phyloP scores from a whole-genome alignment of 2,888 invertebrate genomes.

The Acrobasis suavella region DNA sequence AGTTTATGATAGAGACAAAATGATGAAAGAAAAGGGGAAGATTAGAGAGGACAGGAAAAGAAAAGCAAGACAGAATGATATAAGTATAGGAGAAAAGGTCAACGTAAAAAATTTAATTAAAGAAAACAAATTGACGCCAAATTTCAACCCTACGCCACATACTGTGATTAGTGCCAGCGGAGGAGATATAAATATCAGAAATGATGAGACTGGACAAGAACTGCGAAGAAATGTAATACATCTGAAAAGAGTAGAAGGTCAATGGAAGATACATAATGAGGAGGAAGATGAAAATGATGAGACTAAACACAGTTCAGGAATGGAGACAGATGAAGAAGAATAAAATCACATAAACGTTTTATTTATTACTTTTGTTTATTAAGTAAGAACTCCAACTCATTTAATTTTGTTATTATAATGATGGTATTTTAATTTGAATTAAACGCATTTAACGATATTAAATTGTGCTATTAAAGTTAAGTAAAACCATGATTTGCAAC shows the following conservation, averaged over 20 bases:
- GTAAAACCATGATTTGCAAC: no score
- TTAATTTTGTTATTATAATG: no score
- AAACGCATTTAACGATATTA: no score
- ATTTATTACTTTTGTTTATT: no score
- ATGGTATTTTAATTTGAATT: no score
- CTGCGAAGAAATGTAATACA: constrained; percentile 33
- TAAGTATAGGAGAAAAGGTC: constrained; percentile 34
- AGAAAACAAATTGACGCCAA: constrained; percentile 28
- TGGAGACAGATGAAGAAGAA: no score
- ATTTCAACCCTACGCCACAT: constrained; percentile 31
- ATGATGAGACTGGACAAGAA: constrained; percentile 35
- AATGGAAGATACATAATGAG: constrained; percentile 25
- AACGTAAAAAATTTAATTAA: constrained; percentile 35
- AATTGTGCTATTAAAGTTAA: no score
- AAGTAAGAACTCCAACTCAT: no score
- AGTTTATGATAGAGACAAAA: constrained; percentile 32
- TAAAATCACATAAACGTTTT: no score
- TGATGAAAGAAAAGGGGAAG: constrained; percentile 30
- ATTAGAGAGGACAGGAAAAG: constrained; percentile 35
- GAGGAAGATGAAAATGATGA: no score
- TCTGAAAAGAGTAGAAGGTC: constrained; percentile 34
- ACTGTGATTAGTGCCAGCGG: constrained; percentile 19
- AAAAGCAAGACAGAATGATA: constrained; percentile 23
- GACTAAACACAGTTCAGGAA: no score
- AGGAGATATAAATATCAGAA: constrained; percentile 30